Conservation (phyloP, 1,140 invertebrate genomes). For the Bombus impatiens region DNA sequence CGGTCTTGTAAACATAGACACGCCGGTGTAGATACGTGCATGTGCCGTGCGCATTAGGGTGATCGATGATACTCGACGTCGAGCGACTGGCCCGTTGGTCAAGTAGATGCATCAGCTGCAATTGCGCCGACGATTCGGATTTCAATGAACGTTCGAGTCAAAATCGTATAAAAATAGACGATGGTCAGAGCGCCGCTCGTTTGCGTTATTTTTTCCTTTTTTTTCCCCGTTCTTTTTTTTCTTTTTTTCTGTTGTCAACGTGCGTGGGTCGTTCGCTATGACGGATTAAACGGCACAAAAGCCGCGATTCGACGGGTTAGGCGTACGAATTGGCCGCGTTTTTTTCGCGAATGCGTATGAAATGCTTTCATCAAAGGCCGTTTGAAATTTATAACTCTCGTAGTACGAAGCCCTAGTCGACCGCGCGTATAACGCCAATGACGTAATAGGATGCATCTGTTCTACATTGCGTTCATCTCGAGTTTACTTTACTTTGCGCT, state of each 20-base stretch:
- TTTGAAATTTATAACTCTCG: conserved; percentile 29
- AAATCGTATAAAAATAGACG: conserved; percentile 51
- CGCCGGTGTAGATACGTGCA: not conserved
- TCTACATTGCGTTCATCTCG: not conserved
- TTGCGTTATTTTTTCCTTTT: conserved; percentile 28
- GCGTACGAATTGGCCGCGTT: not conserved
- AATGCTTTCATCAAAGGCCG: not conserved
- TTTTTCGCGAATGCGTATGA: not conserved
- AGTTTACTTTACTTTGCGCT: not conserved
- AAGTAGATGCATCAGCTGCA: conserved; percentile 65
- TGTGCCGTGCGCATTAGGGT: conserved; percentile 33
- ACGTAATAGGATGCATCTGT: conserved; percentile 19
- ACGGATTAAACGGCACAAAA: conserved; percentile 38
- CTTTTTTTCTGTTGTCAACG: not conserved
- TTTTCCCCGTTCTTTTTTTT: not conserved
- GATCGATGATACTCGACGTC: conserved; percentile 64
- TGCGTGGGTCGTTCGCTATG: not conserved
- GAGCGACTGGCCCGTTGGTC: conserved; percentile 51
- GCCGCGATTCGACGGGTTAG: conserved; percentile 3
- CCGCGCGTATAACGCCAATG: too few relatives aligned
- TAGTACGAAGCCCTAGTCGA: not conserved
- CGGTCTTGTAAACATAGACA: conserved; percentile 8
- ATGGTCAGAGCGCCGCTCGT: conserved; percentile 42
- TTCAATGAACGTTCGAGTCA: conserved; percentile 56
- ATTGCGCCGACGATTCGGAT: conserved; percentile 55